Evolutionary conservation across 2,888 invertebrate genomes (phyloP).

Genomic region (Agriopis aurantiaria): DNA sequence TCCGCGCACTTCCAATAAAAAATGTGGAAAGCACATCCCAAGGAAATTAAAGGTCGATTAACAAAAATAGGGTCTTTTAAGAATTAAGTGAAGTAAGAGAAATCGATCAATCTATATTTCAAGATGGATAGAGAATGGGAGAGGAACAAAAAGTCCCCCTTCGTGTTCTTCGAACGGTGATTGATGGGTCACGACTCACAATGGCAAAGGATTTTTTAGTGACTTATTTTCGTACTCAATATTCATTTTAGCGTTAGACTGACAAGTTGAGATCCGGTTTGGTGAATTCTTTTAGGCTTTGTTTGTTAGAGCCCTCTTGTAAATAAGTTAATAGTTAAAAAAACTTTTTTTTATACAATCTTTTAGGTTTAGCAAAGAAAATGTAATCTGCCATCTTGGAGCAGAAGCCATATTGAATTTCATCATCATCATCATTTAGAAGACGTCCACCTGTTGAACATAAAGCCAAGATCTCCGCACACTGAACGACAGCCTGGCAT

Average conservation of each 20-base stretch:
- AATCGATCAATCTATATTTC: slow-evolving; percentile 64
- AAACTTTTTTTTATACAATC: too few species aligned
- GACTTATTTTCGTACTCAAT: slow-evolving; percentile 53
- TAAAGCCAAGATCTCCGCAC: too few species aligned
- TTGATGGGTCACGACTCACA: slow-evolving; percentile 52
- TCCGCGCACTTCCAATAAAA: slow-evolving; percentile 1
- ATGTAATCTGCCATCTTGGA: too few species aligned
- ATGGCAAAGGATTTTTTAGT: slow-evolving; percentile 52
- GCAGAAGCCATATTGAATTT: too few species aligned
- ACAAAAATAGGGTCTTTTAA: slow-evolving; percentile 26
- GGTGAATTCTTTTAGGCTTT: slow-evolving; percentile 10
- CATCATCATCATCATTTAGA: too few species aligned
- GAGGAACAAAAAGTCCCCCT: slow-evolving; percentile 57
- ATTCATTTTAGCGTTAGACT: slow-evolving; percentile 53
- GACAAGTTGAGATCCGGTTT: slow-evolving; percentile 34
- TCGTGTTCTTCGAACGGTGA: slow-evolving; percentile 55
- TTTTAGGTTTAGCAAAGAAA: too few species aligned
- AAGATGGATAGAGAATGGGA: slow-evolving; percentile 56
- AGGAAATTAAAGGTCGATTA: slow-evolving; percentile 42
- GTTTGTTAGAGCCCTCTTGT: background rate
- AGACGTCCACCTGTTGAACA: too few species aligned
- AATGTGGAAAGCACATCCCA: slow-evolving; percentile 12
- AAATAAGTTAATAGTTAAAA: background rate
- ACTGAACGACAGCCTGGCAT: too few species aligned
- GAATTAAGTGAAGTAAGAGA: slow-evolving; percentile 29